Percentiles rank a stretch among this genome's conserved stretches.
These are phyloP conservation scores for Cephus runcator DNA, from an alignment of 2,888 invertebrate species.

Conservation along the genomic window DNA sequence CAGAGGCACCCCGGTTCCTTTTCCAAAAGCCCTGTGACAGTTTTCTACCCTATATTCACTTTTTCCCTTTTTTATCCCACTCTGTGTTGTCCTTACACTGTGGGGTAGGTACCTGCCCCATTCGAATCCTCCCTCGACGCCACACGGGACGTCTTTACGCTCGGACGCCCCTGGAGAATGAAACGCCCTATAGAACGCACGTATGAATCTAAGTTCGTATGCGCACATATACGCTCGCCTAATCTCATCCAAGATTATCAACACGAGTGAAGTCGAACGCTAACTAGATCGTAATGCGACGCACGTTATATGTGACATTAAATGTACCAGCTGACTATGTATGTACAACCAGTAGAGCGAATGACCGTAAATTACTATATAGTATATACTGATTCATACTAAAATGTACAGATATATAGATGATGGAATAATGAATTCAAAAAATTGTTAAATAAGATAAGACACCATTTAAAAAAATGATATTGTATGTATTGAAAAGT, in stretches of 20 bases:
- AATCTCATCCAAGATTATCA: constrained; percentile 39
- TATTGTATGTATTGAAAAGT: not conserved
- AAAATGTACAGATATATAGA: not conserved
- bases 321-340: constrained; percentile 19
- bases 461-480: not conserved
- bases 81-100: constrained; percentile 7
- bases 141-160: constrained; percentile 51
- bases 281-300: constrained; percentile 49
- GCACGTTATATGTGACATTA: constrained; percentile 32
- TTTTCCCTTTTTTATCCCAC: not conserved
- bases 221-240: constrained; percentile 12
- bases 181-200: constrained; percentile 27
- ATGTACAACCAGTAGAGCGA: constrained; percentile 5
- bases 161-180: constrained; percentile 57
- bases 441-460: not conserved
- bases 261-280: constrained; percentile 32
- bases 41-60: not conserved
- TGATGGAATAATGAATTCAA: not conserved
- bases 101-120: constrained; percentile 39
- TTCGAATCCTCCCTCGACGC: constrained; percentile 24
- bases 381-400: too few species aligned
- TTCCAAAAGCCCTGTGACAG: constrained; percentile 1
- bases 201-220: constrained; percentile 20
- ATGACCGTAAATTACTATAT: not conserved
- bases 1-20: not conserved